Conservation (phyloP, 2,113 vertebrate genomes). For the Prunella himalayana region DNA sequence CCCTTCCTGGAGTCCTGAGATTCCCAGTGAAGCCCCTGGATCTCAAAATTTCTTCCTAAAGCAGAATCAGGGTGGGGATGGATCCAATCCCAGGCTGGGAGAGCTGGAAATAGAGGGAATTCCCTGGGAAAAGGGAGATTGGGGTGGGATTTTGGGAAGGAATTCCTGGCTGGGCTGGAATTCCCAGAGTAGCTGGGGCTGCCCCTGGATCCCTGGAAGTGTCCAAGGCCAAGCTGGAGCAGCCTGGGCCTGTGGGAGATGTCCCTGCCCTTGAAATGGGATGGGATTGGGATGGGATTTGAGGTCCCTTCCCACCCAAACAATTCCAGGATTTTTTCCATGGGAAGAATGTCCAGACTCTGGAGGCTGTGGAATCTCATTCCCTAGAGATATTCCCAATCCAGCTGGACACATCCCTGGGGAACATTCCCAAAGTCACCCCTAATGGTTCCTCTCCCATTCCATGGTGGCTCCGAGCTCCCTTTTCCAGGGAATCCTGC, state of each 20-base stretch:
- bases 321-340: neutral
- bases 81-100: too few relatives aligned
- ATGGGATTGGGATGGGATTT: neutral
- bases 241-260: rapidly evolving
- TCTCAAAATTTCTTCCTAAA: too few relatives aligned
- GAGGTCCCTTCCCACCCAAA: neutral
- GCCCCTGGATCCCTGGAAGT: neutral
- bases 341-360: neutral
- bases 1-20: too few relatives aligned
- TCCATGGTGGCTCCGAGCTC: neutral
- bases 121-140: too few relatives aligned
- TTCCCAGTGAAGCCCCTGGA: too few relatives aligned
- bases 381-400: neutral
- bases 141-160: too few relatives aligned
- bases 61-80: too few relatives aligned
- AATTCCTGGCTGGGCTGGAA: neutral
- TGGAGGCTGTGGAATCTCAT: neutral
- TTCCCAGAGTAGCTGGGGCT: neutral
- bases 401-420: neutral
- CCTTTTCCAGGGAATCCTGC: neutral
- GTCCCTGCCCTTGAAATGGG: neutral
- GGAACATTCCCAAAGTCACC: neutral
- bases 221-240: neutral
- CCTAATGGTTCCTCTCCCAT: neutral
- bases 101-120: too few relatives aligned